These are phyloP conservation scores for Sycophila sp. DNA, from an alignment of 1,140 invertebrate genomes.

Conservation along the genomic window DNA sequence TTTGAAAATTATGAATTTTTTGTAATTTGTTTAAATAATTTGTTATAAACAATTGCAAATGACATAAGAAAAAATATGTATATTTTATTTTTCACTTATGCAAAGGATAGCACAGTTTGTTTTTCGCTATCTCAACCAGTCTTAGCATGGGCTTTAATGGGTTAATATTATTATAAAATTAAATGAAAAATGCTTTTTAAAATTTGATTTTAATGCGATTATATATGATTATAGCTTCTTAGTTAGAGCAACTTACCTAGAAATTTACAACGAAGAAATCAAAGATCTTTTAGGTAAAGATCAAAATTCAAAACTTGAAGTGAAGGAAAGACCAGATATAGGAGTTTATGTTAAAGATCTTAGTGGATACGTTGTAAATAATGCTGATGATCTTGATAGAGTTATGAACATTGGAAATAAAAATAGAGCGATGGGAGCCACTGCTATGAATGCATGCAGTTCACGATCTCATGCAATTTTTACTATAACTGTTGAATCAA, in stretches of 20 bases:
- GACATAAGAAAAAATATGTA: too few species aligned
- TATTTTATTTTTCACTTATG: too few species aligned
- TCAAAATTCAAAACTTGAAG: slow-evolving; percentile 69
- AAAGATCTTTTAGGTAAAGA: slow-evolving; percentile 77
- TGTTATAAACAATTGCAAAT: too few species aligned
- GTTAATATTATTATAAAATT: too few species aligned
- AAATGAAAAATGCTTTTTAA: too few species aligned
- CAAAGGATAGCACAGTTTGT: too few species aligned
- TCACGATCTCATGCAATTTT: slow-evolving; percentile 91
- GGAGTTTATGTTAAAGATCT: slow-evolving; percentile 86
- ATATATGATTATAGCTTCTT: too few species aligned
- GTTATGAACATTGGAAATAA: slow-evolving; percentile 87
- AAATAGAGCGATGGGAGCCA: slow-evolving; percentile 80
- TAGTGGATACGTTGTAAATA: slow-evolving; percentile 80
- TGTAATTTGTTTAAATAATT: too few species aligned
- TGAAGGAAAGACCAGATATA: slow-evolving; percentile 82
- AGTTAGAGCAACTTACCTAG: slow-evolving; percentile 80
- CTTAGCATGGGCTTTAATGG: too few species aligned
- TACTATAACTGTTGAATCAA: slow-evolving; percentile 86
- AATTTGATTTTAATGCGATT: too few species aligned
- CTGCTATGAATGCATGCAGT: slow-evolving; percentile 89
- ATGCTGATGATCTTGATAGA: slow-evolving; percentile 80
- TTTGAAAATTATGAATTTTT: too few species aligned
- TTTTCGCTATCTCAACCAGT: too few species aligned
- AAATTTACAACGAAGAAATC: slow-evolving; percentile 87